Base-by-base conservation (phyloP, 2,888 invertebrate species). In the Herminia tarsipennalis region DNA sequence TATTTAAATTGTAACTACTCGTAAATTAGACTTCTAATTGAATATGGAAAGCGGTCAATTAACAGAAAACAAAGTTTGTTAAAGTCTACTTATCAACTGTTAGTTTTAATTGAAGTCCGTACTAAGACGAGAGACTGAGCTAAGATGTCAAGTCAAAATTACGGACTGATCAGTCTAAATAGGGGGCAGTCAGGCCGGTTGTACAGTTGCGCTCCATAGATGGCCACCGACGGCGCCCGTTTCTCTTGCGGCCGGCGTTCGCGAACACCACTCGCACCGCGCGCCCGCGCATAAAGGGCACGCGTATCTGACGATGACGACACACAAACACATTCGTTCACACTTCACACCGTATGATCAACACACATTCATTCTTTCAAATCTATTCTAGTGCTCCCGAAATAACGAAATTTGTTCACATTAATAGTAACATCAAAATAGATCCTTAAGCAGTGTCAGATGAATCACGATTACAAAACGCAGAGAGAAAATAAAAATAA, bases 201-300 rank as follows among this genome's bases (percentile, higher is more conserved):
- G 79, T 86, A 88, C 88, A 85, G 88, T 87, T 87, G 88, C 81
- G 66, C 76, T 75, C 87, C 88, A 65, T 88, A 90, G 82, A 87
- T 85, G 88, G 88, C 70, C 74, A 76, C 73, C 73, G 73, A 70
- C 76, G 81, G 76, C 81, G 86, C 78, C 76, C 78, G 86, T 86
- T 84, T 83, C 86, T 75, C 76, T 67, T 59, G 58, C 52, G 54
- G 57, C 52, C 56, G 48, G 56, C 50, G 42, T 27, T 56, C 38
- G 46, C 56, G 41, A 46, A 45, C 55, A 39, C 58, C 62, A 48
- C 46, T 8, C 44, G 39, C 46, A 38, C 46, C 43, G 46, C 53
- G 29, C 47, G 36, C 54, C 34, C 46, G 44, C 59, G 47, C 44
- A 53, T 60, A 52, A 65, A 57, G 56, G 61, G 66, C 64, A 58